phyloP scores from a whole-genome alignment of 2,888 invertebrate genomes.

The Cylindroiulus punctatus region DNA sequence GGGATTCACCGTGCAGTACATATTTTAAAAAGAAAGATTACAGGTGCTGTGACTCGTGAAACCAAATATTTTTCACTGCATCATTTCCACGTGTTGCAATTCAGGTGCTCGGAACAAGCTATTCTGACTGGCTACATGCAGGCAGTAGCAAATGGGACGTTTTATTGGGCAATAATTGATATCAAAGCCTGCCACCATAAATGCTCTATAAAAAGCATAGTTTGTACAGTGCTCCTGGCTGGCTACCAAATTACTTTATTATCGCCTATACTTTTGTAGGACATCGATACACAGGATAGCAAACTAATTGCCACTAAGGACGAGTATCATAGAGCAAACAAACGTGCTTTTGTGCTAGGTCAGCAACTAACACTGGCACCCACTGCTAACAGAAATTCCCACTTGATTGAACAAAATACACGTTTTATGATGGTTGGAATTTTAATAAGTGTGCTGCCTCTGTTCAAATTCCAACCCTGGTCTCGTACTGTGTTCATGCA shows the following conservation, averaged over 20 bases:
- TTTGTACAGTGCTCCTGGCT: constrained; percentile 10
- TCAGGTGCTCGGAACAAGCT: not conserved
- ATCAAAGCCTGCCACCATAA: constrained; percentile 16
- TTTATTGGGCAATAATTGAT: constrained; percentile 32
- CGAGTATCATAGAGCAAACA: not conserved
- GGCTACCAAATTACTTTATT: constrained; percentile 32
- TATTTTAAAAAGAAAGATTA: too few relatives aligned
- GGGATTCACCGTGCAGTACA: too few relatives aligned
- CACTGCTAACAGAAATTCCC: too few relatives aligned
- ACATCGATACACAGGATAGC: not conserved
- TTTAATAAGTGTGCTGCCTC: too few relatives aligned
- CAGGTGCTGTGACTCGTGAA: too few relatives aligned
- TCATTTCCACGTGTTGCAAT: not conserved
- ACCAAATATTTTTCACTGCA: too few relatives aligned
- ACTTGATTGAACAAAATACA: too few relatives aligned
- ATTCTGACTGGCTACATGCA: not conserved
- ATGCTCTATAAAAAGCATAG: constrained; percentile 11
- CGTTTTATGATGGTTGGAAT: too few relatives aligned
- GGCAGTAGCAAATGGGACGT: constrained; percentile 22
- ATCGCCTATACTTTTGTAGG: not conserved
- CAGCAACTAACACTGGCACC: too few relatives aligned
- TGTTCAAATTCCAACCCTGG: too few relatives aligned
- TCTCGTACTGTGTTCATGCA: too few relatives aligned
- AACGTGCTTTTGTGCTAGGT: too few relatives aligned
- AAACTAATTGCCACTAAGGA: not conserved